Base-by-base conservation (phyloP, 2,113 vertebrate species). In the Sisor rabdophorus region DNA sequence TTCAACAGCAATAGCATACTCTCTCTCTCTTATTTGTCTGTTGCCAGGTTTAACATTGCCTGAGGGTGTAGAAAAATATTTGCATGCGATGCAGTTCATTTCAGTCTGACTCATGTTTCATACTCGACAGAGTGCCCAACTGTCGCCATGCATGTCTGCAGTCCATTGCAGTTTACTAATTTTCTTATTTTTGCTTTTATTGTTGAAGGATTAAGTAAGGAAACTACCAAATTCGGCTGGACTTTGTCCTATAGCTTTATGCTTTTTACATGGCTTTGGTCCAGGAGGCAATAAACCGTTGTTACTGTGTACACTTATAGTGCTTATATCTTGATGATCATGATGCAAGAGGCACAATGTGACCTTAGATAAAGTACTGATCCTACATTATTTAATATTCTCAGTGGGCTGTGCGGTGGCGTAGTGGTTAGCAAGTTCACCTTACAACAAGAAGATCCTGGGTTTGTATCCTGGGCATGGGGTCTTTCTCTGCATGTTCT, bases 1-100 rank as follows among this genome's bases (percentile, higher is more conserved):
- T 79, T 75, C 16, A 61, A 77, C 80, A 79, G 81, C 83, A 65
- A 87, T 86, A 81, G 26, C 30, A 26, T 47, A 26, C 26, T 40
- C 36, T 44, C 40, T 44, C 40, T 44, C 40, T 44, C 40, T 48
- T 53, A 44, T 53, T 48, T 53, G 11, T 20, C 7, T 63, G 9
- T 12, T 28, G 63, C 63, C 36, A 65, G 65, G 11, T 61, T 73
- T 56, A 74, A 64, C 47, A 52, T 50, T 64, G 52, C 60, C 67
- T 30, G 7, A 69, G 55, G 22, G 71, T 69, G 55, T 52, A 36
- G 52, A 19, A 16, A 75, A 72, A 55, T 61, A 75, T 71, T 58
- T 75, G 73, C 58, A 56, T 30, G 16, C 65, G 40, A 59, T 19
- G 13, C 9, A 71, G 17, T 68, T 52, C 76, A 73, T 76, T 61